Evolutionary conservation across 2,888 invertebrate species (phyloP).

Genomic region (Crocallis elinguaria): DNA sequence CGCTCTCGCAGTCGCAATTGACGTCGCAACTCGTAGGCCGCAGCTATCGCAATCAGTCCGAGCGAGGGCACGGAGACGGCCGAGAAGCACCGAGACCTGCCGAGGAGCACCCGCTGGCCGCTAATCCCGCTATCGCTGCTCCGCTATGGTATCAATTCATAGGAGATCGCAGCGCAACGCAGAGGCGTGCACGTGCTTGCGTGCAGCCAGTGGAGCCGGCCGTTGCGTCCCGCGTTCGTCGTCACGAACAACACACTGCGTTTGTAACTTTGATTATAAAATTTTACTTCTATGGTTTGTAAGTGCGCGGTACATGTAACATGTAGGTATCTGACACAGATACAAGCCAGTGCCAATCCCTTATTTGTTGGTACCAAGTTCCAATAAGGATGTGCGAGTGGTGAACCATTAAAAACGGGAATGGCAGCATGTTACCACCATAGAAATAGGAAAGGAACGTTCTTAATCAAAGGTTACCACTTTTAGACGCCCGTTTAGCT

Average conservation of each 20-base stretch:
- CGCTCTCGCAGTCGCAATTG: slow-evolving; percentile 55
- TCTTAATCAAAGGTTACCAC: too few species aligned
- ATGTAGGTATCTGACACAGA: background rate
- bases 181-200: slow-evolving; percentile 38
- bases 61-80: slow-evolving; percentile 62
- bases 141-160: slow-evolving; percentile 8
- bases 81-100: slow-evolving; percentile 59
- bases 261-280: too few species aligned
- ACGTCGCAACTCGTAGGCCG: too few species aligned
- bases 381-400: background rate
- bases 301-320: too few species aligned
- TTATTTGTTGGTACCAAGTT: too few species aligned
- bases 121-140: slow-evolving; percentile 61
- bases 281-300: too few species aligned
- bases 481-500: too few species aligned
- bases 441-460: too few species aligned
- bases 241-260: background rate
- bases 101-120: slow-evolving; percentile 51
- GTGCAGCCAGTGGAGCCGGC: slow-evolving; percentile 24
- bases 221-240: background rate
- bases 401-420: background rate
- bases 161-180: slow-evolving; percentile 9
- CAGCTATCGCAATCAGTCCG: slow-evolving; percentile 62
- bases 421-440: too few species aligned
- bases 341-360: background rate